Conservation (phyloP, 2,888 invertebrate species). For the Ornithoptera alexandrae region DNA sequence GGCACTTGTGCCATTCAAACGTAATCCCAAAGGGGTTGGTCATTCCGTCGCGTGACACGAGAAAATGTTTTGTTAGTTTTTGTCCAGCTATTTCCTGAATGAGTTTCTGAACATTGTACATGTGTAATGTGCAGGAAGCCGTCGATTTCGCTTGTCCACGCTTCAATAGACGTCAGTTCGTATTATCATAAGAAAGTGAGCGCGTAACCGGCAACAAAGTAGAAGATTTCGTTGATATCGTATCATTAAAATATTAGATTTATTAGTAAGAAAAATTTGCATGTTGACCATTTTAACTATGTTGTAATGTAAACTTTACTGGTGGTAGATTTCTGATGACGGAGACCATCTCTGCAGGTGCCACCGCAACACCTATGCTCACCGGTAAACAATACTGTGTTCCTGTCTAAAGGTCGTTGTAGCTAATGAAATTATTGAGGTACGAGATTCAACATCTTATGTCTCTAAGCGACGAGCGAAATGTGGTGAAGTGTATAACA, state of each 20-base stretch:
- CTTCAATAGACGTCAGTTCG: conserved; percentile 51
- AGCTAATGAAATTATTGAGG: too few relatives aligned
- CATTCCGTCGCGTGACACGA: conserved; percentile 50
- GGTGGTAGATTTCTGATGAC: too few relatives aligned
- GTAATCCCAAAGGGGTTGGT: conserved; percentile 61
- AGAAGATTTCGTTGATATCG: background rate
- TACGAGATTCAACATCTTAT: too few relatives aligned
- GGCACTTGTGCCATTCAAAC: conserved; percentile 65
- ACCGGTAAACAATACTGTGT: too few relatives aligned
- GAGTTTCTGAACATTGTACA: conserved; percentile 53
- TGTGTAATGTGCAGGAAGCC: conserved; percentile 66
- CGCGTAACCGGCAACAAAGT: conserved; percentile 21
- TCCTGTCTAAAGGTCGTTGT: too few relatives aligned
- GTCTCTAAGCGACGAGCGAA: too few relatives aligned
- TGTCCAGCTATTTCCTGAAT: conserved; percentile 58
- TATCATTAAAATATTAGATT: background rate
- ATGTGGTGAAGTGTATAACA: too few relatives aligned
- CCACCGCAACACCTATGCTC: too few relatives aligned
- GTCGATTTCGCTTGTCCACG: conserved; percentile 62
- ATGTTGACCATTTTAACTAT: background rate
- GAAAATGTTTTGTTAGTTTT: conserved; percentile 44
- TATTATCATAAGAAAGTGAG: conserved; percentile 47
- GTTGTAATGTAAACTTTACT: background rate
- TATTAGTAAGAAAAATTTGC: conserved; percentile 1
- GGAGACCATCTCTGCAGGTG: too few relatives aligned